Percentiles rank a stretch among this genome's conserved stretches.
These are phyloP conservation scores for Aspidiotus destructor DNA, from an alignment of 2,888 invertebrate species.

Conservation along the genomic window DNA sequence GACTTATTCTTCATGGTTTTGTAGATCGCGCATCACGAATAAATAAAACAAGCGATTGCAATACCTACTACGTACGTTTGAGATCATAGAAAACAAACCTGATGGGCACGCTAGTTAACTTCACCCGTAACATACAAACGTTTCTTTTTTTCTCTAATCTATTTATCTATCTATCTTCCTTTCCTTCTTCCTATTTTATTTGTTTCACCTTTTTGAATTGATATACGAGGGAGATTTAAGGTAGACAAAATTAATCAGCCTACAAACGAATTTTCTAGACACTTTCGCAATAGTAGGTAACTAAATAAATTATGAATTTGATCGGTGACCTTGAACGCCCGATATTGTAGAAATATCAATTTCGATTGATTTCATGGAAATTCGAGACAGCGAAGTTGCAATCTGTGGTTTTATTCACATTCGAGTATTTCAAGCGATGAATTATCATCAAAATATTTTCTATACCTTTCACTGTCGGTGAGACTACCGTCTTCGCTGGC, in stretches of 20 bases:
- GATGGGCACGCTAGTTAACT: no score
- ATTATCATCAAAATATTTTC: background rate
- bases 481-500: constrained; percentile 67
- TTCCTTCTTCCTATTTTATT: background rate
- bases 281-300: background rate
- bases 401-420: background rate
- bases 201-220: background rate
- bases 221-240: background rate
- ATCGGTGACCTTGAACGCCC: background rate
- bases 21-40: no score
- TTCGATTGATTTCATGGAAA: background rate
- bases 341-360: background rate
- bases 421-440: background rate
- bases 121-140: no score
- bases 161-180: no score
- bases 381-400: background rate
- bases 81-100: no score
- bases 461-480: constrained; percentile 59
- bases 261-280: background rate
- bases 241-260: no score
- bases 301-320: background rate
- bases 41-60: no score
- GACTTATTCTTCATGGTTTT: no score
- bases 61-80: no score
- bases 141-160: no score